Evolutionary conservation across 1,140 invertebrate genomes (phyloP), one percentile per base, ranked within the genome.

Genomic region (Hylyphantes graminicola): DNA sequence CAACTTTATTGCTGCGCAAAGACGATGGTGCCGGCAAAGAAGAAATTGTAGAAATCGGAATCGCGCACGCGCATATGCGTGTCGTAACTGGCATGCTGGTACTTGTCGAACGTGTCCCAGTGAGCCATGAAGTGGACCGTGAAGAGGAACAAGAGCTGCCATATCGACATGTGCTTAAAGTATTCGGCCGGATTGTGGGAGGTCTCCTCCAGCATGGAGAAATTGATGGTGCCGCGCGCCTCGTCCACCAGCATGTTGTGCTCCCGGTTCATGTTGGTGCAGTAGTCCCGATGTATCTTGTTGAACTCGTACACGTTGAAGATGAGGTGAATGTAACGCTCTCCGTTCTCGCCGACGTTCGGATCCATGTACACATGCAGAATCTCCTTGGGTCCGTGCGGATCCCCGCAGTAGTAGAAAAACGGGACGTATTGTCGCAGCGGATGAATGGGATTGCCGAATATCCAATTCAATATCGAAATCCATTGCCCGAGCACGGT

Each of bases 221-320:
- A 17, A 54, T 81, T 81, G 17, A 72, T 81, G 10, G 78, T 81
- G 4, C 78, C 78, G 5, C 78, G 67, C 11, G 48, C 68, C 7
- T 59, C 21, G n/a, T 81, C 50, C 0, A 81, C 78, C 7, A 81
- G 15, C 55, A 81, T 61, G 19, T 53, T 54, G 15, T 81, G 70
- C 7, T 21, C 19, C 35, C 57, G 55, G 8, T 8, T 57, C 11
- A 67, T 13, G 10, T 15, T 10, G 11, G n/a, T 7, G 50, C 64
- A 70, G 8, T 35, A 79, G 51, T 57, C 10, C 10, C 50, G 51
- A 2, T n/a, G 6, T 7, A 57, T 7, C 4, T 48, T 50, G 7
- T 21, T n/a, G 19, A 79, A 79, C 51, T 68, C 77, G 15, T 50
- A 68, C 17, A 79, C 0, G 13, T 79, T 79, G n/a, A 79, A 79